Base-by-base conservation (phyloP, 2,113 vertebrate genomes). In the Mustela lutreola region DNA sequence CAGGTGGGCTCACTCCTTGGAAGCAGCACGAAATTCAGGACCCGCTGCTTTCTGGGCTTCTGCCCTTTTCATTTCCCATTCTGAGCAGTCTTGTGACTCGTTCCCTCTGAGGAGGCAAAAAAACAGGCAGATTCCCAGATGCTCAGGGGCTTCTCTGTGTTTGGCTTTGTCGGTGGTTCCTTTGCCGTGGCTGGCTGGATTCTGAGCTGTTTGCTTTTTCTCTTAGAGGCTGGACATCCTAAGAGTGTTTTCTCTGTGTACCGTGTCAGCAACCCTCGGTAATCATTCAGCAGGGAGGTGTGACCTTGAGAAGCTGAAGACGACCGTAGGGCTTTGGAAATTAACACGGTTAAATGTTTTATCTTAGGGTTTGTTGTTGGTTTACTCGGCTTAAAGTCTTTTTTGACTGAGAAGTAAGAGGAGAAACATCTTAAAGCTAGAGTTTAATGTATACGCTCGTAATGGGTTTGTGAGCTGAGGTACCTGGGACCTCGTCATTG, bases 301-400 rank as follows among this genome's bases (percentile, higher is more conserved):
- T 93, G 97, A 96, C 97, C 97, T 96, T 97, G 97, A 67, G 58
- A 85, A 85, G 31, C 80, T 79, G 53, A 33, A 86, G 48, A 83
- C 28, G 67, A 89, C 26, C 53, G n/a, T 24, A 10, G 2, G 39
- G 75, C 45, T 2, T 22, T 96, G 36, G 62, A 89, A 91, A 85
- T 84, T 67, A 63, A 80, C 81, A n/a, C 48, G 28, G 50, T 50
- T n/a, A 26, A 71, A 36, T 71, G 67, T 81, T 96, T 83, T 39
- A 22, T 58, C 76, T 95, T 58, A 16, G 75, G 14, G 42, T 56
- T 60, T 42, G 36, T 60, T 80, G 42, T 42, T 86, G 62, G 12
- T 56, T 92, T 91, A 33, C 71, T 87, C 48, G 65, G 36, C 39
- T 65, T 39, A 62, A 82, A 85, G 42, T 53, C 60, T 92, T 92